Evolutionary conservation across 92 coral and sea anemone genomes (phyloP).

Genomic region (Parazoanthus darwini): DNA sequence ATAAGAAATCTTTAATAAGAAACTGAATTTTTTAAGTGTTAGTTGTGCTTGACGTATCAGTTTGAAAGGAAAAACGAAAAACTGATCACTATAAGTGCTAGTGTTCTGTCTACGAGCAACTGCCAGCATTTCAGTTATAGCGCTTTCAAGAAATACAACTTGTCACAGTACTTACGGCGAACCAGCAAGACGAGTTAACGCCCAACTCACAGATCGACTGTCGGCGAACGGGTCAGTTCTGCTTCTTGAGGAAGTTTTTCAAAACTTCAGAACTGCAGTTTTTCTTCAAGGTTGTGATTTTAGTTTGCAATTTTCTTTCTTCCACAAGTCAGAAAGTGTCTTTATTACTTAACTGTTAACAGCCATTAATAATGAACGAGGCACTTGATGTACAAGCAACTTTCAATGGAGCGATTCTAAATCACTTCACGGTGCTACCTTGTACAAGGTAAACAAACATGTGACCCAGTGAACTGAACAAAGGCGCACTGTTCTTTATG

Average conservation of each 20-base stretch:
- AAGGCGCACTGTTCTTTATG: neutral
- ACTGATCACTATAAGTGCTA: neutral
- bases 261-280: neutral
- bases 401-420: constrained; percentile 48
- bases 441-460: constrained; percentile 6
- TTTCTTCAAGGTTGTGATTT: neutral
- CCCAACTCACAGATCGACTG: neutral
- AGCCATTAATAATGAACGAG: constrained; percentile 16
- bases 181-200: neutral
- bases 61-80: neutral
- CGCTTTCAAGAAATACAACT: neutral
- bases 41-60: no score
- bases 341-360: neutral
- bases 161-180: constrained; percentile 13
- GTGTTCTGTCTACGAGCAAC: neutral
- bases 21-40: no score
- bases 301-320: neutral
- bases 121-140: neutral
- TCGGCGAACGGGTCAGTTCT: neutral
- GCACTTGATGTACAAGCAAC: constrained; percentile 43
- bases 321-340: neutral
- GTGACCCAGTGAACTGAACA: neutral
- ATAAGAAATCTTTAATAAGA: no score
- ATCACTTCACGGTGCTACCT: neutral
- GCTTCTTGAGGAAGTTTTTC: neutral